Evolutionary conservation across 1,140 invertebrate genomes (phyloP), one percentile per base, ranked within the genome.

Genomic region (Ladona fulva): DNA sequence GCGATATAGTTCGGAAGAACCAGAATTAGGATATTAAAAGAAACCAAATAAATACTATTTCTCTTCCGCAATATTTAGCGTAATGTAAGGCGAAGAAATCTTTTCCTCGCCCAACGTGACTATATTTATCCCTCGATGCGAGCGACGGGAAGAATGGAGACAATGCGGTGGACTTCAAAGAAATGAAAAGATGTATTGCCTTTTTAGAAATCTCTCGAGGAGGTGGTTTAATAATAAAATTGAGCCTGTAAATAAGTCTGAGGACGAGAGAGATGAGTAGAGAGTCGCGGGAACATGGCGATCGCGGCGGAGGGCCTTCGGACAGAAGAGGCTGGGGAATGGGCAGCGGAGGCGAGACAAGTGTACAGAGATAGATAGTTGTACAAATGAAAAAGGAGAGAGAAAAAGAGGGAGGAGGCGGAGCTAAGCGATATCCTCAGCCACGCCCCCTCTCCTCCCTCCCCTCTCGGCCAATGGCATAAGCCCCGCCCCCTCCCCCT

Each of bases 291-390:
- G 52, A 66, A 66, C 52, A 66, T 66, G 52, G 52, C 52, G 52
- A 66, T 66, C 52, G 52, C 16, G 16, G 52, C 12, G n/a, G n/a
- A 66, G n/a, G 52, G 16, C n/a, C 14, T 12, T 66, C 52, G 52
- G 52, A 66, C 52, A 66, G 3, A 3, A 52, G 44, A 52, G 44
- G 44, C 3, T 12, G 52, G 52, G 52, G 52, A 66, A 12, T 16
- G 52, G 52, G 14, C 52, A 66, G 44, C 10, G 44, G 44, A 19
- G 12, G 52, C 16, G n/a, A 66, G 52, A 66, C 52, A 66, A 66
- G 52, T 66, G 52, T 66, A 66, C 52, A 66, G 52, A 66, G 52
- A 66, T 66, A 66, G 52, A 66, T 66, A 66, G 52, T 66, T 66
- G 16, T 66, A 66, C 52, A 66, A 66, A 66, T 66, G 52, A 66